Evolutionary conservation across 2,113 vertebrate species (phyloP).

Genomic region (Peromyscus californicus): DNA sequence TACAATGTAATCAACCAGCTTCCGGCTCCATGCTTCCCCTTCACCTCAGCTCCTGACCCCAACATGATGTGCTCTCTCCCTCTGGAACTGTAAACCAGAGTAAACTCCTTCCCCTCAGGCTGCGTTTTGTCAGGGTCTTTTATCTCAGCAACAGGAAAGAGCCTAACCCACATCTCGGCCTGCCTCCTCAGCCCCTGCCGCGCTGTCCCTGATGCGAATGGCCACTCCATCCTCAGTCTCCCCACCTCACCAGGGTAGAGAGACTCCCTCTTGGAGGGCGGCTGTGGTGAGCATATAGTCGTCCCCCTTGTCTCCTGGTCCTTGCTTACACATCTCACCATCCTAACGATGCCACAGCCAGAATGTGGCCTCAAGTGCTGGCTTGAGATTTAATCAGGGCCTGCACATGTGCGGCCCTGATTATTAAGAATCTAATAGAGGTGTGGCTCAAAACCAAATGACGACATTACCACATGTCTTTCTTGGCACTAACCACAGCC

Average conservation of each 20-base stretch:
- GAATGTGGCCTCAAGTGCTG: neutral
- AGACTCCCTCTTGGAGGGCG: neutral
- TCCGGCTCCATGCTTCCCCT: neutral
- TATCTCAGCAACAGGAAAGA: neutral
- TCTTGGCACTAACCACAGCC: neutral
- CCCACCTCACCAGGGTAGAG: neutral
- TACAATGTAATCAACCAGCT: neutral
- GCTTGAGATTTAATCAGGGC: neutral
- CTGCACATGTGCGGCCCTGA: too few species aligned
- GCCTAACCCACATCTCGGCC: fast-evolving
- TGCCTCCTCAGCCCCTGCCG: fast-evolving
- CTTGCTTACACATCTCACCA: neutral
- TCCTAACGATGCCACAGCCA: neutral
- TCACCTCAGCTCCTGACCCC: neutral
- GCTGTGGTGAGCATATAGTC: fast-evolving
- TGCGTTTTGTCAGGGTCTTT: neutral
- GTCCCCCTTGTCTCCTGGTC: neutral
- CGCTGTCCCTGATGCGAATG: neutral
- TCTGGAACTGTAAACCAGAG: neutral
- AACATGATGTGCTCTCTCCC: neutral
- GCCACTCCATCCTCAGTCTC: neutral
- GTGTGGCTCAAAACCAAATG: neutral
- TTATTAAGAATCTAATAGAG: neutral
- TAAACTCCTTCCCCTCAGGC: neutral
- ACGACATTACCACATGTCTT: neutral